phyloP scores from a whole-genome alignment of 2,888 invertebrate species.

The Thysanoteuthis rhombus region DNA sequence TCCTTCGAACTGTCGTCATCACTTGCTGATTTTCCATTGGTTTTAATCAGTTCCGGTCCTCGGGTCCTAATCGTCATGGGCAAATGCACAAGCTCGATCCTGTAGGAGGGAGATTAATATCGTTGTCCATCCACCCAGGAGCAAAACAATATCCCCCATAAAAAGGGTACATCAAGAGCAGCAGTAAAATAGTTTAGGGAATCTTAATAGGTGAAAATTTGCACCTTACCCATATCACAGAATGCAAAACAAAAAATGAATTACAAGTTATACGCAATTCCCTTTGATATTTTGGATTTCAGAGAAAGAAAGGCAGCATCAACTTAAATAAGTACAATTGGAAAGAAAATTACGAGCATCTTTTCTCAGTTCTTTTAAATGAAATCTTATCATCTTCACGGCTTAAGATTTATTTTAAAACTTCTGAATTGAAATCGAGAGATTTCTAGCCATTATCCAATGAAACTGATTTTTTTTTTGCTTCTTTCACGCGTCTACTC shows the following conservation, averaged over 20 bases:
- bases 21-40: neutral
- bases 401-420: too few relatives aligned
- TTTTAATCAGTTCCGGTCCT: conserved; percentile 19
- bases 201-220: neutral
- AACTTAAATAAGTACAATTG: neutral
- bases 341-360: neutral
- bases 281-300: neutral
- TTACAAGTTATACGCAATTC: neutral
- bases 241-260: neutral
- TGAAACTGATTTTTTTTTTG: neutral
- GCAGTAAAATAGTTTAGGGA: neutral
- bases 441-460: neutral
- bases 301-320: neutral
- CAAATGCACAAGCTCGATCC: conserved; percentile 26
- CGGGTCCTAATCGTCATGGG: conserved; percentile 18
- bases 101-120: conserved; percentile 32
- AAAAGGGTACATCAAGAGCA: neutral
- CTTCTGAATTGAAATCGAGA: neutral
- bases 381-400: too few relatives aligned
- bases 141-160: neutral
- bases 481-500: neutral
- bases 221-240: neutral
- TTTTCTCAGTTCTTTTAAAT: neutral
- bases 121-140: conserved; percentile 26
- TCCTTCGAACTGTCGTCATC: neutral